A percentile compares a stretch with the other conserved stretches of the same genome.
phyloP scores from a whole-genome alignment of 2,797 vertebrate species.

The Botia kubotai region DNA sequence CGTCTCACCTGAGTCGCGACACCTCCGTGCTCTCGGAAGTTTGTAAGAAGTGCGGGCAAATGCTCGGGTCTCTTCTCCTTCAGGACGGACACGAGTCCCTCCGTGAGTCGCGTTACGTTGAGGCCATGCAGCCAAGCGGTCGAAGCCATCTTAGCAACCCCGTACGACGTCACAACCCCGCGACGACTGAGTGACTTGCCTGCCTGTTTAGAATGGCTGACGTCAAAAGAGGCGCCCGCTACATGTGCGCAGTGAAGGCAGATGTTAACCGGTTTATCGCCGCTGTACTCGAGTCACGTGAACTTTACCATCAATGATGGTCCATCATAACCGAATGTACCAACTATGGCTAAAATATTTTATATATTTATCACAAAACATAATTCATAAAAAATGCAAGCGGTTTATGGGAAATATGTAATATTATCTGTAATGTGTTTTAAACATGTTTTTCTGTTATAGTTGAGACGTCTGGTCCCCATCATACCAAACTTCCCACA shows the following conservation, averaged over 20 bases:
- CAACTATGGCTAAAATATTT: no score
- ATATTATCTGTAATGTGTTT: no score
- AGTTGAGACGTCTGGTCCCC: no score
- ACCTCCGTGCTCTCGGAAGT: slow-evolving; percentile 77
- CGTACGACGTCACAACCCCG: slow-evolving; percentile 59
- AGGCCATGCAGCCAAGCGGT: slow-evolving; percentile 79
- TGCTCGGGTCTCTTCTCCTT: slow-evolving; percentile 77
- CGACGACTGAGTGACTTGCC: slow-evolving; percentile 30
- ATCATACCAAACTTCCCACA: no score
- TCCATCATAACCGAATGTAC: no score
- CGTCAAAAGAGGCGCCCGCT: slow-evolving; percentile 32
- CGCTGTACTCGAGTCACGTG: no score
- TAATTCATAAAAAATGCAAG: no score
- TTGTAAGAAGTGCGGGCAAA: slow-evolving; percentile 61
- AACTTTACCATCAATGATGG: no score
- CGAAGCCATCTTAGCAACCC: slow-evolving; percentile 77
- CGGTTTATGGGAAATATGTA: no score
- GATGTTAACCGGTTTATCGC: no score
- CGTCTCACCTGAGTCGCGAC: slow-evolving; percentile 74
- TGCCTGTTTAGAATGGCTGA: neutral
- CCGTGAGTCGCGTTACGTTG: slow-evolving; percentile 74
- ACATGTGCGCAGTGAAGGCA: neutral
- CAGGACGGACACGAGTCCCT: slow-evolving; percentile 77
- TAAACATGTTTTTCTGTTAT: no score
- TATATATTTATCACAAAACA: no score